A percentile compares a stretch with the other conserved stretches of the same genome.
Evolutionary conservation across 2,888 invertebrate species (phyloP).

Genomic region (Cryptus armator): DNA sequence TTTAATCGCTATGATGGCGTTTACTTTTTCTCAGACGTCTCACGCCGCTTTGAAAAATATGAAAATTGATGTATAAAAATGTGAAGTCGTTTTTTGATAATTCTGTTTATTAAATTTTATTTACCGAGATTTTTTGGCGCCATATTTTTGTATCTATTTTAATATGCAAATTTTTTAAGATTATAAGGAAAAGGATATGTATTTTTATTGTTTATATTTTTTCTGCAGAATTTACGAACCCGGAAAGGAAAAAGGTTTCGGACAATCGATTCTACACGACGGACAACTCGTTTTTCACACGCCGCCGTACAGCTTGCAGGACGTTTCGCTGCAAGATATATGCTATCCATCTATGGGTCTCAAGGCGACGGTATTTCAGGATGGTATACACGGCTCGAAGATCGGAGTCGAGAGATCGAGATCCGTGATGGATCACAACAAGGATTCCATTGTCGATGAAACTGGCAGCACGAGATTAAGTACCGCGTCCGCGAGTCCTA

Average conservation of each 20-base stretch:
- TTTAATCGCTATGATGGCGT: too few species aligned
- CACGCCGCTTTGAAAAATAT: too few species aligned
- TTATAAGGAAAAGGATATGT: not conserved
- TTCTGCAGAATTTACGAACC: slow-evolving; percentile 89
- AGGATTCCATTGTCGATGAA: slow-evolving; percentile 77
- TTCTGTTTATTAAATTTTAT: too few species aligned
- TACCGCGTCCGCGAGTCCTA: slow-evolving; percentile 84
- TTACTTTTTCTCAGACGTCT: too few species aligned
- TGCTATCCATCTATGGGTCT: slow-evolving; percentile 74
- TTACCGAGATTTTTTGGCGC: too few species aligned
- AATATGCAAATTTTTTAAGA: not conserved
- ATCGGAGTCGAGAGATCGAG: slow-evolving; percentile 82
- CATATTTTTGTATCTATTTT: not conserved
- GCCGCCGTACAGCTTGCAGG: slow-evolving; percentile 93
- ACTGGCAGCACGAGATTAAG: slow-evolving; percentile 78
- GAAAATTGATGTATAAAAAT: too few species aligned
- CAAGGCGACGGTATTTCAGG: slow-evolving; percentile 77
- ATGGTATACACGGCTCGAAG: slow-evolving; percentile 75
- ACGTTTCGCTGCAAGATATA: slow-evolving; percentile 91
- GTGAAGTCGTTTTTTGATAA: too few species aligned
- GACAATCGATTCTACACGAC: slow-evolving; percentile 96
- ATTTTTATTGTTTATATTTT: not conserved
- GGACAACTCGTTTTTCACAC: slow-evolving; percentile 96
- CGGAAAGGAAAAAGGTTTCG: slow-evolving; percentile 95
- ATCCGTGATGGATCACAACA: slow-evolving; percentile 82